Conservation (phyloP, 2,797 vertebrate genomes). For the Ctenochaetus hawaiiensis region DNA sequence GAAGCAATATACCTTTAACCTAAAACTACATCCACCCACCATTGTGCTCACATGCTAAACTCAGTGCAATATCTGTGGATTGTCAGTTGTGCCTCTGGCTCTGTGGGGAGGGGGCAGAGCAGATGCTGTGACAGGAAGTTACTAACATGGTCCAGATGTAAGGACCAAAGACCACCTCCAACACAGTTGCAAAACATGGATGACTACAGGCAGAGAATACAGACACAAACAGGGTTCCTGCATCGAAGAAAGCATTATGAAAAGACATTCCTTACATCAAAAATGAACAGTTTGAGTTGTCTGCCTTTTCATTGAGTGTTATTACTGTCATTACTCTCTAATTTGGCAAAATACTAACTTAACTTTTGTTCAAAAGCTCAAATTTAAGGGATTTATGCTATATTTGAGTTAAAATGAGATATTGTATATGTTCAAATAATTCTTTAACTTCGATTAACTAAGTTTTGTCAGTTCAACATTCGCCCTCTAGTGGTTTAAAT, state of each 20-base stretch:
- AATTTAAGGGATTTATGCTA: background rate
- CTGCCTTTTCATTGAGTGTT: background rate
- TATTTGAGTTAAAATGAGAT: background rate
- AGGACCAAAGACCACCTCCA: constrained; percentile 69
- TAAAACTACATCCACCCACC: constrained; percentile 21
- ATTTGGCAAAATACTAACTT: background rate
- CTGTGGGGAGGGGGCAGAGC: constrained; percentile 72
- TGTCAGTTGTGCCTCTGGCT: constrained; percentile 58
- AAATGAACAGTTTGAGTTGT: background rate
- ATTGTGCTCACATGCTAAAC: constrained; percentile 35
- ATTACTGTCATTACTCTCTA: background rate
- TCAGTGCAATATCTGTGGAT: constrained; percentile 57
- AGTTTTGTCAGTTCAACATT: background rate
- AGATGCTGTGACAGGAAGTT: constrained; percentile 85
- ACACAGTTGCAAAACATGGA: constrained; percentile 70
- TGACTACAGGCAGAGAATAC: constrained; percentile 36
- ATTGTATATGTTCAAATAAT: background rate
- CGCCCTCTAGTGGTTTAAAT: constrained; percentile 65
- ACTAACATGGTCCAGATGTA: constrained; percentile 87
- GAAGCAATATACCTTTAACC: constrained; percentile 31
- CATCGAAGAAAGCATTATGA: constrained; percentile 3
- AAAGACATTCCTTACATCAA: constrained; percentile 2
- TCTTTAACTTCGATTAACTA: background rate
- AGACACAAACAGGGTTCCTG: constrained; percentile 28
- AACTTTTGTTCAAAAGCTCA: background rate